Conservation (phyloP, 2,888 invertebrate species). For the Oithona nana region DNA sequence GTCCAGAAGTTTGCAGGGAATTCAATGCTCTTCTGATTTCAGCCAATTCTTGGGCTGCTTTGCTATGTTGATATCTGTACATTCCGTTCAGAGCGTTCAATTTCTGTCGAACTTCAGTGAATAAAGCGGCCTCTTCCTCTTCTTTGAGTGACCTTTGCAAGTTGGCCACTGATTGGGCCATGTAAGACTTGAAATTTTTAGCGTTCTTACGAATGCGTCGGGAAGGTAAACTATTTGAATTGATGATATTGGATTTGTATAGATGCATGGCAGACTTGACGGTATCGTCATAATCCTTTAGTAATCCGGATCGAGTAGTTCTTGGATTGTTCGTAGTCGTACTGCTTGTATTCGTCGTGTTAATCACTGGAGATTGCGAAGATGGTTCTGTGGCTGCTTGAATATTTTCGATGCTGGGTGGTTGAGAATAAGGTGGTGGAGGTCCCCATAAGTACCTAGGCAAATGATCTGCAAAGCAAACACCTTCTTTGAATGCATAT, state of each 20-base stretch:
- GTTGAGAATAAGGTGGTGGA: constrained; percentile 51
- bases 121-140: background rate
- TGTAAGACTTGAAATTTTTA: background rate
- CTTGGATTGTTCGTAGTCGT: background rate
- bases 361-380: background rate
- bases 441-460: constrained; percentile 52
- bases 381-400: constrained; percentile 8
- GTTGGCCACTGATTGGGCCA: constrained; percentile 1
- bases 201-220: background rate
- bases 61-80: constrained; percentile 7
- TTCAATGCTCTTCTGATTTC: background rate
- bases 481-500: too few relatives aligned
- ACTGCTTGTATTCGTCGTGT: background rate
- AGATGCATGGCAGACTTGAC: constrained; percentile 10
- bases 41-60: background rate
- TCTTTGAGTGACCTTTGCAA: background rate
- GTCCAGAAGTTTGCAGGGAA: background rate
- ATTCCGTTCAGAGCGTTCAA: background rate
- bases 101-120: constrained; percentile 3
- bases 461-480: background rate
- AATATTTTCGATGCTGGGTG: constrained; percentile 21
- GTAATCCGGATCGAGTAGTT: background rate
- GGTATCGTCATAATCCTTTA: background rate
- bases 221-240: background rate
- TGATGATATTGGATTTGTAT: background rate